Evolutionary conservation across 2,797 vertebrate species (phyloP), one percentile per base, ranked within the genome.

Genomic region (Crenichthys baileyi): DNA sequence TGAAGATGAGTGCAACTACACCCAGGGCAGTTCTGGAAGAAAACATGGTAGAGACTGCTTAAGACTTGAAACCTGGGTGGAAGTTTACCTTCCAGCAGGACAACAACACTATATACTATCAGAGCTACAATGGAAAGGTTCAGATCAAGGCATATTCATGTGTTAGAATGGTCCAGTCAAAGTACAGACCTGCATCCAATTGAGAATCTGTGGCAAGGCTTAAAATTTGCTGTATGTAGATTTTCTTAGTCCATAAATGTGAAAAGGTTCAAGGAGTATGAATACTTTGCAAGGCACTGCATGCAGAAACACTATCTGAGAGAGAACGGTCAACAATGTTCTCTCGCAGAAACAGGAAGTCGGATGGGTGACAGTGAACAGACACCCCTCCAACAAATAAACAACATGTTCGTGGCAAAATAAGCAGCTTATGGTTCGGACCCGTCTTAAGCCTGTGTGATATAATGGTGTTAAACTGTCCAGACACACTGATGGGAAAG

Each of bases 351-450:
- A 50, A 79, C 63, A 48, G 20, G 60, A 58, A 16, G 20, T 55
- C 7, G 41, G 56, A 79, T 24, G 36, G 46, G 74, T 46, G 80
- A 83, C 26, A 26, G 68, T 84, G 75, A 90, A 73, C 48, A 56
- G 71, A 76, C 83, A 90, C 81, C 90, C 22, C 78, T 85, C 88
- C 26, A 78, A 85, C 75, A 89, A 86, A 90, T 68, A 88, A 85
- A 87, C 83, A 84, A 71, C 56, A 39, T 16, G 1, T 39, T 65
- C 24, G 61, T 58, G 76, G 81, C 39, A 83, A 88, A 88, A 90
- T 94, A 94, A 94, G 90, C 85, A 84, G 91, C 90, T 95, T 94
- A 93, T n/a, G 41, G 82, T 87, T 88, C 77, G 6, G 63, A 77
- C 63, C 80, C 74, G 75, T 83, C 87, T 85, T 63, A 84, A 90